These are phyloP conservation scores for Nymphalis io DNA, from an alignment of 1,140 invertebrate genomes.

Conservation along the genomic window DNA sequence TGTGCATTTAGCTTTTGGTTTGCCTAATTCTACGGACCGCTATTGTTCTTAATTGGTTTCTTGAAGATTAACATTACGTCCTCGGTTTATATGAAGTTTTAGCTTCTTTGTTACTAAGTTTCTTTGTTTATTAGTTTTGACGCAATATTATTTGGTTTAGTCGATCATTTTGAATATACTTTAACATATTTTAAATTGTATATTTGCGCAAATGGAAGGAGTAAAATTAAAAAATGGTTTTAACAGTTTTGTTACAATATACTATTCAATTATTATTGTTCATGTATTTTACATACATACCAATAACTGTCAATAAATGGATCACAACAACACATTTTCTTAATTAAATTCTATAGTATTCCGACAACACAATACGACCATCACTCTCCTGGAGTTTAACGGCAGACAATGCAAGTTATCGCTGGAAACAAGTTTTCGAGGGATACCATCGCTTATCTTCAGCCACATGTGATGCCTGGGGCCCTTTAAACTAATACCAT, in stretches of 20 bases:
- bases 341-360: slow-evolving; percentile 9
- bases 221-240: neutral
- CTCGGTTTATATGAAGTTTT: slow-evolving; percentile 17
- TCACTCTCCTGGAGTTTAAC: slow-evolving; percentile 42
- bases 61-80: slow-evolving; percentile 22
- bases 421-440: slow-evolving; percentile 70
- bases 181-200: neutral
- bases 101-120: neutral
- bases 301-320: neutral
- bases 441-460: slow-evolving; percentile 73
- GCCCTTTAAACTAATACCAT: slow-evolving; percentile 60
- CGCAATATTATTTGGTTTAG: neutral
- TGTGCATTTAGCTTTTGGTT: slow-evolving; percentile 48
- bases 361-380: slow-evolving; percentile 30
- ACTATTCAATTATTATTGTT: neutral
- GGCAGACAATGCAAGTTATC: slow-evolving; percentile 72
- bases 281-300: neutral
- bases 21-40: slow-evolving; percentile 38
- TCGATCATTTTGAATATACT: neutral
- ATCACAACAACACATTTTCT: neutral
- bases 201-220: neutral
- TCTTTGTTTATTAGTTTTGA: no score
- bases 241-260: neutral
- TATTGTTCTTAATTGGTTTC: slow-evolving; percentile 45
- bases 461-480: slow-evolving; percentile 69